Percentiles rank a stretch among this genome's conserved stretches.
Conservation (phyloP, 1,140 invertebrate species). For the Brachionus rotundiformis region DNA sequence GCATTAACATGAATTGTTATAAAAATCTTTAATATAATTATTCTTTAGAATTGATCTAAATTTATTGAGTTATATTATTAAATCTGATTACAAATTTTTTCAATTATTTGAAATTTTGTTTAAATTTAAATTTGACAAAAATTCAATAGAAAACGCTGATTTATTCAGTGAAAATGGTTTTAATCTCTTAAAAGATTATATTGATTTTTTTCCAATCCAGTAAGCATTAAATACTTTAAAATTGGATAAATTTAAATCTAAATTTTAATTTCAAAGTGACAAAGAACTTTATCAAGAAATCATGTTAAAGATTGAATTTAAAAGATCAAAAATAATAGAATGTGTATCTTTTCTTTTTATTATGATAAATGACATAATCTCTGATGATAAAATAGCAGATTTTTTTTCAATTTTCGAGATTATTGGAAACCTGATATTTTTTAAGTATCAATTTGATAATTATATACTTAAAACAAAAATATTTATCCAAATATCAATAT, state of each 20-base stretch:
- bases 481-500: neutral
- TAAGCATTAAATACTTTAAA: too few species aligned
- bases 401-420: conserved; percentile 21
- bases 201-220: too few species aligned
- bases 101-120: neutral
- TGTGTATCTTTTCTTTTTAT: neutral
- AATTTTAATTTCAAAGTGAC: neutral
- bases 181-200: too few species aligned
- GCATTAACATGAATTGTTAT: too few species aligned
- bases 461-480: neutral
- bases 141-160: neutral
- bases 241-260: neutral
- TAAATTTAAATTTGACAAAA: neutral
- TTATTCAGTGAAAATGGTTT: too few species aligned
- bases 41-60: too few species aligned
- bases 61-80: too few species aligned
- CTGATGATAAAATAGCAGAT: neutral
- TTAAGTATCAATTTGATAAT: neutral
- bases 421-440: neutral
- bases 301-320: neutral
- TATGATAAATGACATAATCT: neutral
- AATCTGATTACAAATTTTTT: too few species aligned
- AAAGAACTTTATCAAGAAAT: neutral
- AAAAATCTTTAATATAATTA: too few species aligned
- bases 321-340: neutral